Evolutionary conservation across 1,140 invertebrate genomes (phyloP).

Genomic region (Pogonognathellus flavescens): DNA sequence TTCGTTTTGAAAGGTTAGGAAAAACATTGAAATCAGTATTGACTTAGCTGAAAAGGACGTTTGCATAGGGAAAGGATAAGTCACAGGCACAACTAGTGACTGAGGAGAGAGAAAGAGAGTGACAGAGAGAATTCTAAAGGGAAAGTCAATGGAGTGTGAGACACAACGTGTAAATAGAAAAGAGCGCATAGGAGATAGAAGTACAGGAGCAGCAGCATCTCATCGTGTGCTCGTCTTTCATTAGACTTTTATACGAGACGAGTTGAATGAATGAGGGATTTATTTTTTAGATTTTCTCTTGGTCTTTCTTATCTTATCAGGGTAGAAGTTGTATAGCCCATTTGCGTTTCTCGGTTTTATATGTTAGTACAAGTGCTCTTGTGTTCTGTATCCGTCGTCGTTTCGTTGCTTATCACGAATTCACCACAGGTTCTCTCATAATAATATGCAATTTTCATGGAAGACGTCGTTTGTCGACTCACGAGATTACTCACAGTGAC

Average conservation of each 20-base stretch:
- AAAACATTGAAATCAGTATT: not conserved
- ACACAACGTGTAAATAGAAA: not conserved
- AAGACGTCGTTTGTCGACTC: constrained; percentile 22
- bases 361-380: not conserved
- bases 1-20: not conserved
- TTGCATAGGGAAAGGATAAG: not conserved
- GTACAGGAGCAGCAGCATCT: not conserved
- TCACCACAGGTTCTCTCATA: constrained; percentile 32
- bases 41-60: not conserved
- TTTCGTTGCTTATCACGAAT: constrained; percentile 2
- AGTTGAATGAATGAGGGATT: constrained; percentile 37
- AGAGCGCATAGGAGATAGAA: not conserved
- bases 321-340: not conserved
- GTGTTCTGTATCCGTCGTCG: not conserved
- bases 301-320: constrained; percentile 16
- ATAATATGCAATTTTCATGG: constrained; percentile 47
- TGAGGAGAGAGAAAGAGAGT: not conserved
- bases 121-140: not conserved
- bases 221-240: not conserved
- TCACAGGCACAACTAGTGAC: not conserved
- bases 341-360: not conserved
- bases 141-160: constrained; percentile 26
- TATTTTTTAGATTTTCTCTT: constrained; percentile 8
- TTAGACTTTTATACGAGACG: constrained; percentile 20
- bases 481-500: constrained; percentile 9